Percentiles rank a stretch among this genome's conserved stretches.
Conservation (phyloP, 2,113 vertebrate species). For the Hippoglossus stenolepis region DNA sequence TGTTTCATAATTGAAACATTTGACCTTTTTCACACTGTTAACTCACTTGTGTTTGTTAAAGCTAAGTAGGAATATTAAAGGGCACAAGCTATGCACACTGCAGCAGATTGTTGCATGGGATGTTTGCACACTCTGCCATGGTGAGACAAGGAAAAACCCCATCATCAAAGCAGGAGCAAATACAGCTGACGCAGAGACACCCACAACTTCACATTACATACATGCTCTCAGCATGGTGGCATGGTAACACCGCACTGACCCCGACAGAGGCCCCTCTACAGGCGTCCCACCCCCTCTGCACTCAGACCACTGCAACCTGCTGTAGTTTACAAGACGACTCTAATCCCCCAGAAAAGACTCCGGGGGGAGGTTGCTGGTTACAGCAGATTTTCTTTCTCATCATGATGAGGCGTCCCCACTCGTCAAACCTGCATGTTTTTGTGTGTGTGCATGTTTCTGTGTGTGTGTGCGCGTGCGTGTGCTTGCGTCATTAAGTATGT, state of each 20-base stretch:
- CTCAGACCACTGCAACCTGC: constrained; percentile 18
- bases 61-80: neutral
- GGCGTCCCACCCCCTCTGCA: constrained; percentile 6
- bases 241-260: constrained; percentile 62
- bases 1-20: neutral
- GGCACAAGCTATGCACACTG: neutral
- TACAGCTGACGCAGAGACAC: constrained; percentile 61
- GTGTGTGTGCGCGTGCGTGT: neutral
- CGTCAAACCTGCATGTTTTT: neutral
- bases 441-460: constrained; percentile 14
- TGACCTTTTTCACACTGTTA: neutral
- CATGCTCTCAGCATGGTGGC: constrained; percentile 44
- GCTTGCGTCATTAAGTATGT: constrained; percentile 48
- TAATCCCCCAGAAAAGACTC: neutral
- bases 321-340: constrained; percentile 4
- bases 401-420: neutral
- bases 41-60: neutral
- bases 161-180: constrained; percentile 42
- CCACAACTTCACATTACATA: constrained; percentile 19
- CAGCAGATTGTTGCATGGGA: neutral
- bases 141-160: constrained; percentile 44
- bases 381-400: neutral
- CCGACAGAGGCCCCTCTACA: constrained; percentile 26
- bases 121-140: constrained; percentile 48
- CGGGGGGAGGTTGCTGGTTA: neutral